These are phyloP conservation scores for Pantherophis alleghaniensis DNA, from an alignment of 2,797 vertebrate genomes.

Conservation along the genomic window DNA sequence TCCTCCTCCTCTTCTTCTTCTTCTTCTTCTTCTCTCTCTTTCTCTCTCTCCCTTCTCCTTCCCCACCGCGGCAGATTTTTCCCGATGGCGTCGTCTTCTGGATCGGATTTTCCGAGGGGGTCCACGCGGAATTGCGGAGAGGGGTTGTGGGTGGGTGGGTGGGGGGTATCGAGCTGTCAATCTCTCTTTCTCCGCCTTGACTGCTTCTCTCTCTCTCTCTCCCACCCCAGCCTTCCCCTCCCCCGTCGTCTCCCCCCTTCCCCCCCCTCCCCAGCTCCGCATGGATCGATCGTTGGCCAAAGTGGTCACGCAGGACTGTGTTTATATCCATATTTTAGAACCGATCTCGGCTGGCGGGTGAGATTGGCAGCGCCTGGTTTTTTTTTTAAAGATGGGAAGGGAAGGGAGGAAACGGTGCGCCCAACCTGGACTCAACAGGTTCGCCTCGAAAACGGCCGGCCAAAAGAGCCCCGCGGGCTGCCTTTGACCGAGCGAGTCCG, in stretches of 20 bases:
- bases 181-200: neutral
- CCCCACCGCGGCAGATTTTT: slow-evolving; percentile 21
- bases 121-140: neutral
- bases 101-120: neutral
- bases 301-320: neutral
- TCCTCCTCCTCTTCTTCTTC: neutral
- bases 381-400: too few species aligned
- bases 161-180: neutral
- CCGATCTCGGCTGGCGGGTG: neutral
- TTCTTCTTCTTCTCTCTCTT: too few species aligned
- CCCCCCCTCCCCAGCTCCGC: neutral
- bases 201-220: too few species aligned
- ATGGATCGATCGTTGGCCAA: neutral
- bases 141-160: neutral
- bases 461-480: too few species aligned
- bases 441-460: neutral
- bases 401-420: neutral
- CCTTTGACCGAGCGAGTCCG: too few species aligned
- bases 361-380: neutral
- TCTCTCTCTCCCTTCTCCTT: slow-evolving; percentile 6
- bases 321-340: neutral
- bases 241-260: neutral
- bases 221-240: too few species aligned
- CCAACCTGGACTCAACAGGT: neutral
- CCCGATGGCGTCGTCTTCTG: neutral